Base-by-base conservation (phyloP, 1,140 invertebrate genomes). In the Venustaconcha ellipsiformis region DNA sequence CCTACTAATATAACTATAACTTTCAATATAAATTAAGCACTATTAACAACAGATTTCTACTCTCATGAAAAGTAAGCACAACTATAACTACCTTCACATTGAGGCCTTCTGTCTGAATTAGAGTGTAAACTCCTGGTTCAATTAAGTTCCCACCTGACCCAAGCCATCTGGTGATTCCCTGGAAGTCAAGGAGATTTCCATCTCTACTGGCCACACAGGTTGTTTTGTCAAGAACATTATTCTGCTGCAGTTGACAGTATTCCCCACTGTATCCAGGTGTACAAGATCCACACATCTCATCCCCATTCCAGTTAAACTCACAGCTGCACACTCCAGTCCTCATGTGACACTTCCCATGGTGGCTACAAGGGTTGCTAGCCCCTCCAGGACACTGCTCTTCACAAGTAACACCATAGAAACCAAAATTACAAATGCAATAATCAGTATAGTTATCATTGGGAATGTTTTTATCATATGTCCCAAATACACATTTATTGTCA, bases 311-410 rank as follows among this genome's bases (percentile, higher is more conserved):
- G 17, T 77, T 67, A 20, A 48, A 14, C 23, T 77, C 63, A 68
- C 75, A 77, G 15, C 57, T 57, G 57, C 75, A 77, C 18, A 56
- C 65, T 2, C 75, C 75, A 59, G 75, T 77, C 18, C 26, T 30
- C 18, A 68, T 18, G 56, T 77, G 56, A 63, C 75, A 77, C n/a
- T n/a, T 37, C n/a, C 75, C 75, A 48, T 77, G 75, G 30, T 72
- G 60, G 26, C 37, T 77, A 56, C 75, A 77, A 1, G 70, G 69
- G 12, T 56, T 63, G 11, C 15, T 6, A 59, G 72, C 66, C 11
- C 75, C 75, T 60, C 75, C 75, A 18, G 75, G 70, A 60, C 75
- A 77, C 56, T 77, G 70, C n/a, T 59, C 26, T 4, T 67, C 26
- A 62, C 75, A 77, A 68, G 67, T 58, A 1, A 8, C 48, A 13